Percentiles rank a stretch among this genome's conserved stretches.
Conservation (phyloP, 2,797 vertebrate genomes). For the Syngnathus rostellatus region DNA sequence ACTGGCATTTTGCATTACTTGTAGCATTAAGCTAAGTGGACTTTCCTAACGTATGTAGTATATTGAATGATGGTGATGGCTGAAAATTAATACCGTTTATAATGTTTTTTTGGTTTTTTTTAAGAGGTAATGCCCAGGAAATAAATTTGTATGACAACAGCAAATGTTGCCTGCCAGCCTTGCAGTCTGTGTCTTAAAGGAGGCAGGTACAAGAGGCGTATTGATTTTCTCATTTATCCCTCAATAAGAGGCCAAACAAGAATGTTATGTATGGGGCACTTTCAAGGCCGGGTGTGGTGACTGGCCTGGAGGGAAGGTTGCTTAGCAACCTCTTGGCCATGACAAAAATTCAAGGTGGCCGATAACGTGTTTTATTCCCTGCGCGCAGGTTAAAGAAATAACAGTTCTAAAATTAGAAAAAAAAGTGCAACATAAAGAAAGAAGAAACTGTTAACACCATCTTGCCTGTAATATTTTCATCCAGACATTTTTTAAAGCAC, state of each 20-base stretch:
- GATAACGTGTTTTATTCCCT: not conserved
- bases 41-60: not conserved
- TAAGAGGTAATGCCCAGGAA: not conserved
- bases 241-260: slow-evolving; percentile 7
- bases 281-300: slow-evolving; percentile 4
- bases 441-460: not conserved
- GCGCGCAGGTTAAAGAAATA: too few relatives aligned
- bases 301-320: slow-evolving; percentile 1
- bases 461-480: not conserved
- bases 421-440: not conserved
- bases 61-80: too few relatives aligned
- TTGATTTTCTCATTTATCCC: slow-evolving; percentile 8
- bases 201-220: not conserved
- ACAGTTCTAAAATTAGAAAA: too few relatives aligned
- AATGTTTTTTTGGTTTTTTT: not conserved
- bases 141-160: not conserved
- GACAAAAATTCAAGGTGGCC: not conserved
- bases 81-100: not conserved
- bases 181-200: not conserved
- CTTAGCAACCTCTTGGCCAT: not conserved
- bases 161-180: not conserved
- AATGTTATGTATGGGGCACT: slow-evolving; percentile 1
- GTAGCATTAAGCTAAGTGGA: not conserved
- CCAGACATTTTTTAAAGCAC: not conserved
- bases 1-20: not conserved